A percentile compares a stretch with the other conserved stretches of the same genome.
These are phyloP conservation scores for Cathartes aura DNA, from an alignment of 2,113 vertebrate species.

Conservation along the genomic window DNA sequence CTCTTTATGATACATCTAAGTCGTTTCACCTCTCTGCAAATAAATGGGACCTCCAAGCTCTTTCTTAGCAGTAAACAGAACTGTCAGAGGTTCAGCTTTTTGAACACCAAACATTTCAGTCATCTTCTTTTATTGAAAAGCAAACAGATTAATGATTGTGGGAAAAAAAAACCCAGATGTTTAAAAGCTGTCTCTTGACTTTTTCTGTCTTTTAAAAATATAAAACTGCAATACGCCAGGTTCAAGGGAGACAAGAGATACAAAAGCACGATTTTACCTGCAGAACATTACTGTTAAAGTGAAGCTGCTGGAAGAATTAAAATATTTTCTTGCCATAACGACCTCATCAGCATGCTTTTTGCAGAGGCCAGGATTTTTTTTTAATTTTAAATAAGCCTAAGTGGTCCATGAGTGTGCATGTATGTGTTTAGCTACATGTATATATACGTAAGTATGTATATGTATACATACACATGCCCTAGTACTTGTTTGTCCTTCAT, in stretches of 20 bases:
- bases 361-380: not conserved
- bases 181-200: slow-evolving; percentile 48
- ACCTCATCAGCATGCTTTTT: not conserved
- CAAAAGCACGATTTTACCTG: not conserved
- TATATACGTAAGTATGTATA: rapidly evolving
- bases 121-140: not conserved
- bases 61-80: not conserved
- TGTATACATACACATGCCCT: rapidly evolving
- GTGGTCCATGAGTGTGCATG: not conserved
- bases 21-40: slow-evolving; percentile 35
- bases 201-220: not conserved
- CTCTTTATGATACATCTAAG: not conserved
- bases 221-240: not conserved
- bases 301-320: not conserved
- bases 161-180: not conserved
- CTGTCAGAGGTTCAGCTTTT: not conserved
- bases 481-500: not conserved
- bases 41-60: not conserved
- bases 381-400: not conserved
- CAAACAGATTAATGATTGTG: not conserved
- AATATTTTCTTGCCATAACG: not conserved
- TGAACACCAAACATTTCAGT: not conserved
- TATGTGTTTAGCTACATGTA: not conserved
- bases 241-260: slow-evolving; percentile 29
- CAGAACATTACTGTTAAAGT: not conserved